phyloP scores from a whole-genome alignment of 37 sponge, comb jelly and placozoan species.

The Lycopodina hypogea region DNA sequence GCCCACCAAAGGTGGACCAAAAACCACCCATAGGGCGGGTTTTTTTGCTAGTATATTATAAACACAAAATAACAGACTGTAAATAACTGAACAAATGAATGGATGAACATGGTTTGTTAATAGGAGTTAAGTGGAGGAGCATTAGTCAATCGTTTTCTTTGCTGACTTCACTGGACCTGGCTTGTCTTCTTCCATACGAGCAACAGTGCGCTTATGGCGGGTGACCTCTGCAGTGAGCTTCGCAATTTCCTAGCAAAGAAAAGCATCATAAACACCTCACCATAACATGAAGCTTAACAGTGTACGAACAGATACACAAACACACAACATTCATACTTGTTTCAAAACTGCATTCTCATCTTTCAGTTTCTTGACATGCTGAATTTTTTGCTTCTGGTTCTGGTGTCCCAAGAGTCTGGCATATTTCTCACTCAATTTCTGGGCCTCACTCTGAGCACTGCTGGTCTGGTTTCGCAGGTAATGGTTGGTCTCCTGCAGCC shows the following conservation, averaged over 20 bases:
- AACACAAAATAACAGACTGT: too few relatives aligned
- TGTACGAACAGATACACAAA: background rate
- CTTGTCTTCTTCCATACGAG: conserved; percentile 25
- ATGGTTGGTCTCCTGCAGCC: conserved; percentile 39
- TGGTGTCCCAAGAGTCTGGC: conserved; percentile 76
- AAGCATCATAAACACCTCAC: background rate
- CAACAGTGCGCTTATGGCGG: conserved; percentile 23
- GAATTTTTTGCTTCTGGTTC: conserved; percentile 76
- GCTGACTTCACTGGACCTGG: background rate
- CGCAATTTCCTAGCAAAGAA: conserved; percentile 21
- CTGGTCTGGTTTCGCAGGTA: conserved; percentile 56
- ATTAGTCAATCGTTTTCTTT: background rate
- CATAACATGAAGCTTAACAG: background rate
- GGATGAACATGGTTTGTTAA: background rate
- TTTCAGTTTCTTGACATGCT: conserved; percentile 68
- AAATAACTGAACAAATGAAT: too few relatives aligned
- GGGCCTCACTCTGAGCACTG: conserved; percentile 58
- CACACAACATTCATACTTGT: conserved; percentile 23
- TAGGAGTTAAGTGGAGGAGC: background rate
- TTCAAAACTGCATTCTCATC: conserved; percentile 58
- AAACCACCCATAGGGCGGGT: too few relatives aligned
- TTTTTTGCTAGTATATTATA: too few relatives aligned
- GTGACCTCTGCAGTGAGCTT: conserved; percentile 35
- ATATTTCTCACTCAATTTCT: conserved; percentile 45
- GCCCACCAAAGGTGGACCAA: too few relatives aligned